A percentile compares a stretch with the other conserved stretches of the same genome.
Evolutionary conservation across 2,113 vertebrate species (phyloP).

Genomic region (Python bivittatus): DNA sequence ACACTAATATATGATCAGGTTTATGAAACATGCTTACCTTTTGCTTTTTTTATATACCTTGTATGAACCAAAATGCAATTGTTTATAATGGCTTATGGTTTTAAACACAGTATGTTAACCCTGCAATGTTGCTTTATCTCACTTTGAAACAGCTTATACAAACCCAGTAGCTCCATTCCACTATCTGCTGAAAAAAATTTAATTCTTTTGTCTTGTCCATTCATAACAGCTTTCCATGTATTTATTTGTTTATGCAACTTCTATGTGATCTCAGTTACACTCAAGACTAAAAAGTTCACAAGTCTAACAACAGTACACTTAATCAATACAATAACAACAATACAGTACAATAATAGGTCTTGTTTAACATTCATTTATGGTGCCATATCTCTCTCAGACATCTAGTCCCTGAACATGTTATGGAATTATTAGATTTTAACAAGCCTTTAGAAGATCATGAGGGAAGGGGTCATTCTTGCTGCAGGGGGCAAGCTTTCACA

Average conservation of each 20-base stretch:
- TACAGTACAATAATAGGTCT: background rate
- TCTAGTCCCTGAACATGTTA: background rate
- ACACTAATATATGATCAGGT: background rate
- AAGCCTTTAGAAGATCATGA: background rate
- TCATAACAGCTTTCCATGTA: background rate
- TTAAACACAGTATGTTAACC: too few species aligned
- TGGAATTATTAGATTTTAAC: background rate
- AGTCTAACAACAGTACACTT: background rate
- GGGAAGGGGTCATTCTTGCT: background rate
- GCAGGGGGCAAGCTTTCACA: background rate
- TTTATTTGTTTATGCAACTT: background rate
- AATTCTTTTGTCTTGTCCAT: background rate
- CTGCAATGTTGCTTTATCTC: too few species aligned
- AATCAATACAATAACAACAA: background rate
- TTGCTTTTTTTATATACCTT: background rate
- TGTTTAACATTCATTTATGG: background rate
- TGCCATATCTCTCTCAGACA: background rate
- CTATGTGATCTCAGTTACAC: background rate
- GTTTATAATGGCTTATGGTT: background rate
- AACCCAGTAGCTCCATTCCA: too few species aligned
- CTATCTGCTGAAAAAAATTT: too few species aligned
- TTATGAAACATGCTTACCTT: background rate
- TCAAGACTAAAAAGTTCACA: background rate
- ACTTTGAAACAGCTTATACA: too few species aligned
- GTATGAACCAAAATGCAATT: background rate